Base-by-base conservation (phyloP, 2,888 invertebrate genomes). In the Napeogenes sylphis region DNA sequence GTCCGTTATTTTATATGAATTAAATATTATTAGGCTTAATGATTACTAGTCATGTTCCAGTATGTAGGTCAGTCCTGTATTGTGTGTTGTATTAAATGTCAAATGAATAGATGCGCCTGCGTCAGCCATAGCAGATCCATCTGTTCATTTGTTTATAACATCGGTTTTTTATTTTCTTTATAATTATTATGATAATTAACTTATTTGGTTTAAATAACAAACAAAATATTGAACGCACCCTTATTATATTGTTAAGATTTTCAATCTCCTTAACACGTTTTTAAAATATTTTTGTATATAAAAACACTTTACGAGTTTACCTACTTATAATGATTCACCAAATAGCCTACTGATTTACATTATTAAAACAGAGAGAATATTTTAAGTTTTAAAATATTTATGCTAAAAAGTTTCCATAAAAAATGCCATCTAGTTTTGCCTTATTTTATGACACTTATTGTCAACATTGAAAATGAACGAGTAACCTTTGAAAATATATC, bases 71-170 rank as follows among this genome's bases (percentile, higher is more conserved):
- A 4, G 51, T 51, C 51, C 8, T 30, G 30, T 51, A 51, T 12
- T 30, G 10, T 51, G 47, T 47, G 30, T 30, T 51, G 21, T 63
- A 82, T 78, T 83, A 84, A 79, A 81, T 53, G 61, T 63, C 84
- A 83, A 84, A 84, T 85, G 85, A 70, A 55, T 81, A 79, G 83
- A 76, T 65, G 73, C 67, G 81, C 74, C 83, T 85, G 90, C 75
- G 81, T 62, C 90, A 90, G 90, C 90, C 90, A 90, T 90, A 79
- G 73, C 89, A 84, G 82, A 79, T 73, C 75, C 75, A 72, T 79
- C 83, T 85, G 76, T 58, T 66, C 84, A 84, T 87, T 87, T 87
- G 87, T 78, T 74, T 71, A 77, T 71, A 69, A 38, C 38, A 8
- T 5, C 59, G 68, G 71, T 81, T 82, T 83, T 71, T 78, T 79